These are phyloP conservation scores for Tineola bisselliella DNA, from an alignment of 2,888 invertebrate species.

Conservation along the genomic window DNA sequence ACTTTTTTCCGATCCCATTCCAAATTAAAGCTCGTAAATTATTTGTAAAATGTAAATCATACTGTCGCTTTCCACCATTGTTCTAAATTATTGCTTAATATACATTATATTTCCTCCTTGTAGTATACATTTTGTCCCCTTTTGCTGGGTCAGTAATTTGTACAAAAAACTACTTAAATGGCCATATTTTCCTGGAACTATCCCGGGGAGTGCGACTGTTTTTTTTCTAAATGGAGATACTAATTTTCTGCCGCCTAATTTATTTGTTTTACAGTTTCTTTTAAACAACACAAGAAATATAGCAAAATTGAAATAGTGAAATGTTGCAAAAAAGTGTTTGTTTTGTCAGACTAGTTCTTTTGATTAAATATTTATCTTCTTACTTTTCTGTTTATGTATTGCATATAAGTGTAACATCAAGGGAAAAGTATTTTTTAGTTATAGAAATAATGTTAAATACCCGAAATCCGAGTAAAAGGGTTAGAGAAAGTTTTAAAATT, in stretches of 20 bases:
- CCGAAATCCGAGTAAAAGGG: background rate
- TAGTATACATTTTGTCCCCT: slow-evolving; percentile 43
- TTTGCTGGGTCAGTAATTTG: slow-evolving; percentile 18
- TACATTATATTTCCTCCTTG: slow-evolving; percentile 20
- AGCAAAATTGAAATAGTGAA: no score
- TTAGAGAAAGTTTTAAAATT: background rate
- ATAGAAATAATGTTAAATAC: no score
- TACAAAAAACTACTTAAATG: background rate
- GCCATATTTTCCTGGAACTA: background rate
- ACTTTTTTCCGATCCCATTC: background rate
- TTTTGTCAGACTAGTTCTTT: background rate
- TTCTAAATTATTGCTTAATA: slow-evolving; percentile 10
- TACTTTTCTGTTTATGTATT: no score
- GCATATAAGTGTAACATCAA: no score
- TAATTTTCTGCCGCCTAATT: slow-evolving; percentile 42
- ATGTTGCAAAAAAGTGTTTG: slow-evolving; percentile 1
- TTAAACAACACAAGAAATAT: slow-evolving; percentile 15
- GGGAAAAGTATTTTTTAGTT: no score
- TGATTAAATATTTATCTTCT: no score
- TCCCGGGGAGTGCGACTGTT: slow-evolving; percentile 31
- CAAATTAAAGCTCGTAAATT: background rate
- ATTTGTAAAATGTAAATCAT: background rate
- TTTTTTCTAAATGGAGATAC: slow-evolving; percentile 31
- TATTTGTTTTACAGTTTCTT: slow-evolving; percentile 48
- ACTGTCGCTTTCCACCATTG: background rate